Evolutionary conservation across 1,140 invertebrate genomes (phyloP), one percentile per base, ranked within the genome.

Genomic region (Aporrectodea caliginosa): DNA sequence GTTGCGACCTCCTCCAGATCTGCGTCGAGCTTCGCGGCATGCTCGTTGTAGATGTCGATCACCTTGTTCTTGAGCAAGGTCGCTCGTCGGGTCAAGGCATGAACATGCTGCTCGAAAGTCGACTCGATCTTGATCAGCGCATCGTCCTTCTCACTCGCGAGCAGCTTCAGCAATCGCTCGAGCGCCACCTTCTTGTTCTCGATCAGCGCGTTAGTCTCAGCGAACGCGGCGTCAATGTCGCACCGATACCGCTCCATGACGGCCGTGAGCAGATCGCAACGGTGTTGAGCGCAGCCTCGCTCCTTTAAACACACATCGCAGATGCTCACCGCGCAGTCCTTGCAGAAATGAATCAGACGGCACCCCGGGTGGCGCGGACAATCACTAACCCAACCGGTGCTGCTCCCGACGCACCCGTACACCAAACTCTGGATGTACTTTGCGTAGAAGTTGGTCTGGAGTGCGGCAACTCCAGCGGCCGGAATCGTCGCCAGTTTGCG

Each of bases 41-140:
- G 76, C 29, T 78, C 80, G 35, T 81, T 81, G 72, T 81, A 81
- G n/a, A 77, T 78, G 16, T 43, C 80, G 30, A 81, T 81, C 27
- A 81, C 80, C 72, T 81, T 81, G 76, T 81, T 81, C 77, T 81
- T 81, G 31, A 81, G 75, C 27, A 81, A 43, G 1, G 80, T 81
- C 32, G 80, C 77, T 12, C 80, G 69, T n/a, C 80, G 31, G 22
- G 32, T 81, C 30, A 81, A 75, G 27, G 75, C 35, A 43, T 81
- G 80, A 16, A 75, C 72, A 33, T 81, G 77, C 35, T 69, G 29
- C 43, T 81, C 80, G 32, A 81, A 78, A 2, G 76, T 43, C 0
- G 80, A 68, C 35, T 81, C 80, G 6, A 81, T 81, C 76, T 78
- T 78, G 33, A 78, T 31, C 76, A 81, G 30, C 6, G 80, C 69